These are phyloP conservation scores for Laticauda colubrina DNA, from an alignment of 2,113 vertebrate genomes.

Conservation along the genomic window DNA sequence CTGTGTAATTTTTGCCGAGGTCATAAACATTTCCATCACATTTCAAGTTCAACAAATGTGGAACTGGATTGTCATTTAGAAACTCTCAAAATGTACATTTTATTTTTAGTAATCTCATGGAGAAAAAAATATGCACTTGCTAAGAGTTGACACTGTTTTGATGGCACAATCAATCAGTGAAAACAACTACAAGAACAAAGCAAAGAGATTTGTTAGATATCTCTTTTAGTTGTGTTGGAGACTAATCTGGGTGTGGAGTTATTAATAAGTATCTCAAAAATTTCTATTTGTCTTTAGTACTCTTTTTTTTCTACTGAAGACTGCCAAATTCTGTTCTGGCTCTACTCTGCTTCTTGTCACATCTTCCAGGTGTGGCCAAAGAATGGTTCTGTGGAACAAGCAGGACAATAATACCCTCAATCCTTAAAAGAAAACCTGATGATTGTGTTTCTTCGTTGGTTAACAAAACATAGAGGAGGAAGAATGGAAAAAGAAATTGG, in stretches of 20 bases:
- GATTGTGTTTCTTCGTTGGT: not conserved
- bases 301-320: not conserved
- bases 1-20: not conserved
- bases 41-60: not conserved
- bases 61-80: constrained; percentile 3
- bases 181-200: not conserved
- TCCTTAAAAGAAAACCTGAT: not conserved
- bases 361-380: not conserved
- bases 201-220: not conserved
- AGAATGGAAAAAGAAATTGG: not conserved
- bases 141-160: not conserved
- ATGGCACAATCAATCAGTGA: not conserved
- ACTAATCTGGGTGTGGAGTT: not conserved
- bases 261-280: not conserved
- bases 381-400: not conserved
- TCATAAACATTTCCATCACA: not conserved
- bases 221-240: not conserved
- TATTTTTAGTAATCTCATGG: not conserved
- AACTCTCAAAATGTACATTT: not conserved
- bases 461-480: not conserved
- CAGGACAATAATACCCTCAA: not conserved
- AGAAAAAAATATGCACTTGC: not conserved
- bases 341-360: not conserved
- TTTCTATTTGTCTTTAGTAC: not conserved
- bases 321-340: not conserved